Conservation (phyloP, 2,888 invertebrate species). For the Deilephila elpenor region DNA sequence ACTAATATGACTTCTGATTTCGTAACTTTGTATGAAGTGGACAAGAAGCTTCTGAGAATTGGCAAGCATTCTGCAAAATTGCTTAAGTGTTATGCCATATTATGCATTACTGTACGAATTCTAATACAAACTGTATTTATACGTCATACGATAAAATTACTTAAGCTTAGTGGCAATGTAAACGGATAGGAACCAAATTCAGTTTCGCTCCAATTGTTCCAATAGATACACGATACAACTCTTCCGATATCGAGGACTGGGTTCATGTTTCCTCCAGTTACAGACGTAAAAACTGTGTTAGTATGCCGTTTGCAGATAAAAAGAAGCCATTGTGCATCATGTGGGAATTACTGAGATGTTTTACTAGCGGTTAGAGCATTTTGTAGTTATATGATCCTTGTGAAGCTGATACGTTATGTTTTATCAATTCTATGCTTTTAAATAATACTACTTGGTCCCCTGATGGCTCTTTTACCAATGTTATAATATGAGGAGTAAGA, state of each 20-base stretch:
- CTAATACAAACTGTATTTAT: slow-evolving; percentile 2
- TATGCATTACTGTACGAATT: slow-evolving; percentile 11
- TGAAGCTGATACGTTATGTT: neutral
- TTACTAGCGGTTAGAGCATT: slow-evolving; percentile 41
- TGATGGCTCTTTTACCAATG: too few relatives aligned
- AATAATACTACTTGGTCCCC: too few relatives aligned
- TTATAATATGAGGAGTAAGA: too few relatives aligned
- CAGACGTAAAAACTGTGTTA: slow-evolving; percentile 80
- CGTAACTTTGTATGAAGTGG: slow-evolving; percentile 10
- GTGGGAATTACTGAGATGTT: slow-evolving; percentile 65
- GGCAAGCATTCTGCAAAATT: slow-evolving; percentile 22
- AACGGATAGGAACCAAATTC: slow-evolving; percentile 62
- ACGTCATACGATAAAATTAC: slow-evolving; percentile 15
- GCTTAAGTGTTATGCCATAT: slow-evolving; percentile 13
- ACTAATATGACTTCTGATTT: slow-evolving; percentile 18
- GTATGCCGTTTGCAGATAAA: slow-evolving; percentile 70
- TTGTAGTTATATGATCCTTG: too few relatives aligned
- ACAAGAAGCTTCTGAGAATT: slow-evolving; percentile 17
- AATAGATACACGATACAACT: slow-evolving; percentile 84
- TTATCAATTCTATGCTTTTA: neutral
- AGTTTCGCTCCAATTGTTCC: slow-evolving; percentile 86
- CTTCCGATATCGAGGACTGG: slow-evolving; percentile 89
- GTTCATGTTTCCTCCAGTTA: slow-evolving; percentile 88
- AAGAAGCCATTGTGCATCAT: slow-evolving; percentile 64
- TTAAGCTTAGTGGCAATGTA: slow-evolving; percentile 40